phyloP scores from a whole-genome alignment of 2,797 vertebrate species.

The Diplodus sargus region DNA sequence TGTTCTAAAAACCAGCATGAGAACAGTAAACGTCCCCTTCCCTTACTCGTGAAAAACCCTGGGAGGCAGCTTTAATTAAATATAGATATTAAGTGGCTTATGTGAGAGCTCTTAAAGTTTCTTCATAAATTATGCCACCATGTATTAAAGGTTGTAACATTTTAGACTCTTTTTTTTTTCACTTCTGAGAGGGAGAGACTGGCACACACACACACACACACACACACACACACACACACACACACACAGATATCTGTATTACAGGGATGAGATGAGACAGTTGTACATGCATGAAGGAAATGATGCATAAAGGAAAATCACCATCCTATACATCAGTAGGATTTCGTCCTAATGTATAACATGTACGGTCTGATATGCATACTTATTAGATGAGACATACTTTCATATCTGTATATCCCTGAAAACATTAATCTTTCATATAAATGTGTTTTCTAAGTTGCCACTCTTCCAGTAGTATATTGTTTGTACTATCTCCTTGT shows the following conservation, averaged over 20 bases:
- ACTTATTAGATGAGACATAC: constrained; percentile 5
- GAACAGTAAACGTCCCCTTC: not conserved
- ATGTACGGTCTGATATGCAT: not conserved
- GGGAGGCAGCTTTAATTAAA: constrained; percentile 66
- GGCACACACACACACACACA: not conserved
- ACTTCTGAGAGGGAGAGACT: constrained; percentile 5
- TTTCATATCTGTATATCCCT: not conserved
- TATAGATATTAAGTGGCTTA: constrained; percentile 73
- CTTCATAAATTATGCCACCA: constrained; percentile 72
- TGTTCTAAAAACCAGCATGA: not conserved
- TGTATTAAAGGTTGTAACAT: constrained; percentile 53
- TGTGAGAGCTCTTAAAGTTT: constrained; percentile 54
- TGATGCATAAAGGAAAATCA: constrained; percentile 16
- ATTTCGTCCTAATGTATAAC: constrained; percentile 4
- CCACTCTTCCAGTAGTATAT: not conserved
- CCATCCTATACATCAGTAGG: constrained; percentile 9
- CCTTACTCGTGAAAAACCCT: constrained; percentile 29
- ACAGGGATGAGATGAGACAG: constrained; percentile 31
- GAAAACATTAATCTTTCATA: not conserved
- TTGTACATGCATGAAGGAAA: constrained; percentile 25
- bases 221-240: constrained; percentile 12
- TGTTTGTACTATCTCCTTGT: not conserved
- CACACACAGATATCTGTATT: constrained; percentile 8
- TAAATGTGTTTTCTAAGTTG: not conserved
- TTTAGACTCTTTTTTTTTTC: constrained; percentile 25